phyloP scores from a whole-genome alignment of 64 coral and sea anemone genomes.

The Pocillopora verrucosa region DNA sequence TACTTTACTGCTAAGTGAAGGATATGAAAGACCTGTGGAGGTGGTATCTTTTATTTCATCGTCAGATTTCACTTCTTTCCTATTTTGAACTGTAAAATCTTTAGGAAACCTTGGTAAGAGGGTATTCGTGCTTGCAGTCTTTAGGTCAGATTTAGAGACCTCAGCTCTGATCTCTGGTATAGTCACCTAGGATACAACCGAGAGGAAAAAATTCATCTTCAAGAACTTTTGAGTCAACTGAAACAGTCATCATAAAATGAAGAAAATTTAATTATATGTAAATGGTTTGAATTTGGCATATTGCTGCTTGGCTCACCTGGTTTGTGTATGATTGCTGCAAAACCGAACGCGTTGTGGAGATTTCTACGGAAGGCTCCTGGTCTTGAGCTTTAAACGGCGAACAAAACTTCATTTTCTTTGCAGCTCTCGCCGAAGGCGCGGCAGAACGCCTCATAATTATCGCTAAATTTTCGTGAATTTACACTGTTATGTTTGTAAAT shows the following conservation, averaged over 20 bases:
- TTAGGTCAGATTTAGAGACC: no score
- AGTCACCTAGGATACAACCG: no score
- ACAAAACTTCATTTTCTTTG: conserved; percentile 75
- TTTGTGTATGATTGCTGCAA: not conserved
- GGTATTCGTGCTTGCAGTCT: no score
- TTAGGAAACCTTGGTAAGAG: not conserved
- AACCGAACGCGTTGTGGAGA: not conserved
- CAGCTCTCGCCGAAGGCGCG: conserved; percentile 80
- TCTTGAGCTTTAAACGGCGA: conserved; percentile 52
- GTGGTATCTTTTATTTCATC: not conserved
- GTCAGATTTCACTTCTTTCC: not conserved
- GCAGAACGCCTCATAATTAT: conserved; percentile 80
- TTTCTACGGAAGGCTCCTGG: not conserved
- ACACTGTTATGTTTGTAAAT: not conserved
- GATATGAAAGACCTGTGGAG: not conserved
- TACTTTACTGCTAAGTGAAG: not conserved
- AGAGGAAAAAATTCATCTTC: no score
- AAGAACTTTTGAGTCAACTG: no score
- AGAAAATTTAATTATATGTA: not conserved
- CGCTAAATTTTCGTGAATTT: not conserved
- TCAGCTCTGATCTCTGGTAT: no score
- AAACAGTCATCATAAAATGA: no score
- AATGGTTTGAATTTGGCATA: not conserved
- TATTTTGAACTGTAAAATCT: not conserved
- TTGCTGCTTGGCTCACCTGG: not conserved